A percentile compares a stretch with the other conserved stretches of the same genome.
These are phyloP conservation scores for Nerophis ophidion DNA, from an alignment of 2,113 vertebrate species.

Conservation along the genomic window DNA sequence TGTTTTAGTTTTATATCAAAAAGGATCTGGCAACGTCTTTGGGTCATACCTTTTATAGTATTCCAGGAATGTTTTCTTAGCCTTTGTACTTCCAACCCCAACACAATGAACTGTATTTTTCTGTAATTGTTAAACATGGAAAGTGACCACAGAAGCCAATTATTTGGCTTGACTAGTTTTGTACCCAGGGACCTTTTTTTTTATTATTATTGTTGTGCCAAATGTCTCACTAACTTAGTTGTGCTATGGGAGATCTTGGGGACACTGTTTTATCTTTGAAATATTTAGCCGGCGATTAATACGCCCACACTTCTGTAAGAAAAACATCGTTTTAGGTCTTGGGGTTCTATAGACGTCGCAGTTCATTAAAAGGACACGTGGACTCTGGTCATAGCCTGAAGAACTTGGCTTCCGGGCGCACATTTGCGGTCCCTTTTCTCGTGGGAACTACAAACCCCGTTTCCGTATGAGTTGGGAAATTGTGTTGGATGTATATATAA, in stretches of 20 bases:
- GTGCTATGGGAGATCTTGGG: slow-evolving; percentile 16
- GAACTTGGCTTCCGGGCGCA: not conserved
- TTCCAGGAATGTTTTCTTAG: slow-evolving; percentile 30
- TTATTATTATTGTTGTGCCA: slow-evolving; percentile 32
- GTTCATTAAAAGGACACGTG: too few species aligned
- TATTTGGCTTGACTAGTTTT: slow-evolving; percentile 24
- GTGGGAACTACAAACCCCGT: slow-evolving; percentile 26
- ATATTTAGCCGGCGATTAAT: not conserved
- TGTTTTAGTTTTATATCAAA: slow-evolving; percentile 30
- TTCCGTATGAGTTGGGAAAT: too few species aligned
- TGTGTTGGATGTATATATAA: too few species aligned
- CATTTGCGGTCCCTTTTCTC: slow-evolving; percentile 1
- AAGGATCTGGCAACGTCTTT: slow-evolving; percentile 24
- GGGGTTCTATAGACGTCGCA: too few species aligned
- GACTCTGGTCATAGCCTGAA: too few species aligned
- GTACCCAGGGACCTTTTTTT: slow-evolving; percentile 9
- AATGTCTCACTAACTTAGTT: slow-evolving; percentile 22
- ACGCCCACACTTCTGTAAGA: not conserved
- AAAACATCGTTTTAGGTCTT: not conserved
- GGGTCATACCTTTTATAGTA: slow-evolving; percentile 32
- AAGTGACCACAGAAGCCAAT: slow-evolving; percentile 42
- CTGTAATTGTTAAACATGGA: slow-evolving; percentile 25
- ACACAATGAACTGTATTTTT: slow-evolving; percentile 48
- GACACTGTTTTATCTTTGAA: not conserved
- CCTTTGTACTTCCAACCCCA: slow-evolving; percentile 19